A percentile compares a stretch with the other conserved stretches of the same genome.
Evolutionary conservation across 2,797 vertebrate genomes (phyloP).

Genomic region (Mormyrus hasselquistii): DNA sequence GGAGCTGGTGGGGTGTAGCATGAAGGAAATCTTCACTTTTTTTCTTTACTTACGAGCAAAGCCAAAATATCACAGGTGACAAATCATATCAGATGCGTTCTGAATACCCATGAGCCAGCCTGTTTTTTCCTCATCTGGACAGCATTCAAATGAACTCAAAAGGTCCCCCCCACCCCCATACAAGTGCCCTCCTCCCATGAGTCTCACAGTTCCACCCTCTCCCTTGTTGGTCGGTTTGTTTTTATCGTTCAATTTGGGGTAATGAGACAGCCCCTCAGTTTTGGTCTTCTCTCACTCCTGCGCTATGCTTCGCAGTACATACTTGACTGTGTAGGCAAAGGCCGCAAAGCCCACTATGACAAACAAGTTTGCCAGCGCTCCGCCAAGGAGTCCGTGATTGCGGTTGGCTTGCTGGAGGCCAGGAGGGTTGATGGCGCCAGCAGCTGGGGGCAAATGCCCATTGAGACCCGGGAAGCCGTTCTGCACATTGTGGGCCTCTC

Average conservation of each 20-base stretch:
- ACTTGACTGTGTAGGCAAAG: constrained; percentile 95
- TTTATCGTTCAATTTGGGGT: constrained; percentile 39
- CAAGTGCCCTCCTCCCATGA: neutral
- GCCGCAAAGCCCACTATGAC: constrained; percentile 94
- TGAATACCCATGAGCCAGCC: neutral
- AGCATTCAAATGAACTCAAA: neutral
- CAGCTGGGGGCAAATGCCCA: constrained; percentile 57
- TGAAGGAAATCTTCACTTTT: neutral
- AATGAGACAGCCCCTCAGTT: constrained; percentile 31
- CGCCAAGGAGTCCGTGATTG: constrained; percentile 93
- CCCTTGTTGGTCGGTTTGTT: constrained; percentile 10
- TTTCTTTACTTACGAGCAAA: constrained; percentile 13
- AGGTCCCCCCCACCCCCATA: neutral
- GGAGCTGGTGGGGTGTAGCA: constrained; percentile 2
- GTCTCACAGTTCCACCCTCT: constrained; percentile 7
- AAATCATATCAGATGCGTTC: neutral
- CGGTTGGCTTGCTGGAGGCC: constrained; percentile 84
- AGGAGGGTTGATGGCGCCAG: constrained; percentile 54
- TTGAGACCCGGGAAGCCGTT: constrained; percentile 74
- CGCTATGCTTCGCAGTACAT: constrained; percentile 92
- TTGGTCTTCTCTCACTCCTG: constrained; percentile 74
- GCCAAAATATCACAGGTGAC: neutral
- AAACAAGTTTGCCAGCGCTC: constrained; percentile 90
- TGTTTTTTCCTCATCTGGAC: neutral
- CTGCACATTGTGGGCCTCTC: constrained; percentile 77